phyloP scores from a whole-genome alignment of 1,140 invertebrate species.

The Atta colombica region DNA sequence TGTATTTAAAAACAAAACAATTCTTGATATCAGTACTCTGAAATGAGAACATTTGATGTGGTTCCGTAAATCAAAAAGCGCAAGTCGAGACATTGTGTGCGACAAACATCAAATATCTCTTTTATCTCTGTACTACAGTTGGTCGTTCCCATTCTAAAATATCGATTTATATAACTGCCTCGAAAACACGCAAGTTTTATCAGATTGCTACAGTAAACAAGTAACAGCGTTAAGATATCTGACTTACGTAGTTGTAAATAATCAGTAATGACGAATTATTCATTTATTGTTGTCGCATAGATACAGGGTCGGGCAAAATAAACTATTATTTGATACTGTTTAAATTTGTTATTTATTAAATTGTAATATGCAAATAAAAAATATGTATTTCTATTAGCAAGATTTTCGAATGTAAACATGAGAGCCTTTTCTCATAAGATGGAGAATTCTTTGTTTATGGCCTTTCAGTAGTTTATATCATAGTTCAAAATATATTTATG shows the following conservation, averaged over 20 bases:
- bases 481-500: neutral
- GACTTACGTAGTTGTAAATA: neutral
- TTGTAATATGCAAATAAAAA: neutral
- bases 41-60: conserved; percentile 13
- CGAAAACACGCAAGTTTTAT: conserved; percentile 25
- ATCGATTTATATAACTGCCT: conserved; percentile 20
- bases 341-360: neutral
- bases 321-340: neutral
- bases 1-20: neutral
- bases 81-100: conserved; percentile 1
- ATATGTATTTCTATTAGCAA: neutral
- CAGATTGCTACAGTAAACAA: conserved; percentile 28
- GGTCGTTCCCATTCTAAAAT: conserved; percentile 21
- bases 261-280: neutral
- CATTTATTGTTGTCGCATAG: neutral
- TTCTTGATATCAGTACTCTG: conserved; percentile 10
- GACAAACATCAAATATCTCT: conserved; percentile 44
- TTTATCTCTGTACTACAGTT: conserved; percentile 21
- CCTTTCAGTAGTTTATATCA: neutral
- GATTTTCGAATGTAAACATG: neutral
- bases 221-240: conserved; percentile 23
- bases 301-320: neutral
- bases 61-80: conserved; percentile 12
- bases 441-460: neutral
- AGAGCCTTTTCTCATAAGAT: neutral